Evolutionary conservation across 1,140 invertebrate genomes (phyloP).

Genomic region (Uloborus diversus): DNA sequence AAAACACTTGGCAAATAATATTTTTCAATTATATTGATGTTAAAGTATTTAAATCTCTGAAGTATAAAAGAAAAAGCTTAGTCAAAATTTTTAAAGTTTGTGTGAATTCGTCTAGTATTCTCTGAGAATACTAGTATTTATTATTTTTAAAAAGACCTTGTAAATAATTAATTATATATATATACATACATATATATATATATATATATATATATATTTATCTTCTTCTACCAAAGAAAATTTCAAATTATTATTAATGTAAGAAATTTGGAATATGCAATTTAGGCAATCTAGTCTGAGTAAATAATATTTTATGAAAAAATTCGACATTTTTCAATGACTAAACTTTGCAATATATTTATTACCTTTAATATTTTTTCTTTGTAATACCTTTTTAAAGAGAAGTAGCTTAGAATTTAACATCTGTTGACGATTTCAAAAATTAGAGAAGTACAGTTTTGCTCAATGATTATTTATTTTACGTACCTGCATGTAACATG

Average conservation of each 20-base stretch:
- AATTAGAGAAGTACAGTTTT: not conserved
- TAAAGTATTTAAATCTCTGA: conserved; percentile 29
- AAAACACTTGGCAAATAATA: conserved; percentile 53
- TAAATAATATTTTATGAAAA: conserved; percentile 46
- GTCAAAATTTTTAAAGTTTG: conserved; percentile 50
- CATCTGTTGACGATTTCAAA: not conserved
- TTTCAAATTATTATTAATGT: conserved; percentile 18
- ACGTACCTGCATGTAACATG: not conserved
- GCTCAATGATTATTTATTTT: no score
- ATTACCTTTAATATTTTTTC: conserved; percentile 26
- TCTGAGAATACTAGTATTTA: conserved; percentile 44
- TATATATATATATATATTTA: conserved; percentile 36
- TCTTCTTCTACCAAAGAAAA: conserved; percentile 27
- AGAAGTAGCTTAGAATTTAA: conserved; percentile 3
- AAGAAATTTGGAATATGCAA: conserved; percentile 23
- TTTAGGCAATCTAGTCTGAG: conserved; percentile 24
- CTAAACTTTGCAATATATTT: not conserved
- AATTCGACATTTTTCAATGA: conserved; percentile 14
- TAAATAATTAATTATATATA: conserved; percentile 48
- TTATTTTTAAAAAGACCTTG: conserved; percentile 52
- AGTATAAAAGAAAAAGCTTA: conserved; percentile 33
- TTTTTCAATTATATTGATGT: conserved; percentile 53
- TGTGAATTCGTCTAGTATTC: conserved; percentile 26
- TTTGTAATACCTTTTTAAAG: conserved; percentile 3
- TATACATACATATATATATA: no score